A percentile compares a stretch with the other conserved stretches of the same genome.
Conservation (phyloP, 2,888 invertebrate genomes). For the Lucinisca nassula region DNA sequence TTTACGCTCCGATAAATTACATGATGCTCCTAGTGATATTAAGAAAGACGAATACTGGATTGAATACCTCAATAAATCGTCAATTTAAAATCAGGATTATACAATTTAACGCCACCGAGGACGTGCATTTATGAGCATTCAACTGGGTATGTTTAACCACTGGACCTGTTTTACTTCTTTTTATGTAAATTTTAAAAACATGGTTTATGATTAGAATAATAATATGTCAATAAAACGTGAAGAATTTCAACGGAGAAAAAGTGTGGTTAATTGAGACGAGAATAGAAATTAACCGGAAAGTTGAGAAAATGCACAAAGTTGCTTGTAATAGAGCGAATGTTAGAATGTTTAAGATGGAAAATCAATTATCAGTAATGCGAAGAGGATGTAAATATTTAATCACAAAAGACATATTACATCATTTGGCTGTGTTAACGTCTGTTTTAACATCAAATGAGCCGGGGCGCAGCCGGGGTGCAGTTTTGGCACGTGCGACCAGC, state of each 20-base stretch:
- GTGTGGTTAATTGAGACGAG: constrained; percentile 1
- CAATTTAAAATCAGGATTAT: constrained; percentile 1
- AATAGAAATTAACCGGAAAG: not conserved
- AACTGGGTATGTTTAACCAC: not conserved
- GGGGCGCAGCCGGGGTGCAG: no score
- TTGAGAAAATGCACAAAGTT: not conserved
- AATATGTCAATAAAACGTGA: not conserved
- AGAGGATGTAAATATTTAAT: not conserved
- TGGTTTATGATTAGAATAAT: not conserved
- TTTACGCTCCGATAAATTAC: not conserved
- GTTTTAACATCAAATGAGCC: constrained; percentile 9
- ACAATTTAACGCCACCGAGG: not conserved
- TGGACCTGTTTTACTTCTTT: not conserved
- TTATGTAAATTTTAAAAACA: not conserved
- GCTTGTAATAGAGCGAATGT: not conserved
- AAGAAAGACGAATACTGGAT: not conserved
- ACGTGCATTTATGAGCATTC: not conserved
- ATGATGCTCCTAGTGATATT: not conserved
- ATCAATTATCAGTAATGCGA: not conserved
- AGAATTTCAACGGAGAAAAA: not conserved
- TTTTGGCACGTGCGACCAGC: no score
- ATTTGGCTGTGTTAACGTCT: not conserved
- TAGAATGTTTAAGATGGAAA: not conserved
- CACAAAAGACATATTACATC: constrained; percentile 11
- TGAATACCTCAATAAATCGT: not conserved